Evolutionary conservation across 2,888 invertebrate species (phyloP), one percentile per base, ranked within the genome.

Genomic region (Drosophila demipolita): DNA sequence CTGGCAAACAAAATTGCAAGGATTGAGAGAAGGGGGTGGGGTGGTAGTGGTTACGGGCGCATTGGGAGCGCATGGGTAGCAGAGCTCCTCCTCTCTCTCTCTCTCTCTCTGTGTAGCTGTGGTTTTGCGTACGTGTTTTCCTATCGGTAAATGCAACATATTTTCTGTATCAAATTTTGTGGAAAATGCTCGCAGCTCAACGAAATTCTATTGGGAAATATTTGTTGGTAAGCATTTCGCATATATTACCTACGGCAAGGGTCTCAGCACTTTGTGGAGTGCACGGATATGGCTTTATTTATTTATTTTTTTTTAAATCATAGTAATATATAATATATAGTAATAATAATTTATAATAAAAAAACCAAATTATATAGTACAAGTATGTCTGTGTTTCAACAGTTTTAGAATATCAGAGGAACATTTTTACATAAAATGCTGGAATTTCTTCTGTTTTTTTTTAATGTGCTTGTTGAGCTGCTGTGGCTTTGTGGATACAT

Each of bases 191-290:
- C 66, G 63, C 81, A 74, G 80, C 84, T 67, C 83, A 72, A 73
- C 80, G 73, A 81, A 82, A 87, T 84, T 84, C 82, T 81, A 79
- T 84, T 70, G 85, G 87, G 80, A 83, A 87, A 85, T 79, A 80
- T 79, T 69, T 78, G 73, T 73, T 45, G 70, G 7, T 55, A 74
- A 57, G 60, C 36, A 66, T 62, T 77, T 67, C 70, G n/a, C 66
- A 68, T 68, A 42, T 32, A 33, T 17, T 54, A 36, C 52, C 29
- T 33, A 35, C 5, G 9, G 1, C 15, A 23, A 15, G 61, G 29
- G 58, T 55, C 26, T 3, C 6, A 3, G 9, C 3, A 57, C 35
- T 68, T 50, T 45, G 17, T 11, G 0, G 23, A 32, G 29, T n/a
- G 7, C 23, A 48, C 26, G n/a, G 26, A 38, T 38, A n/a, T 29